A percentile compares a stretch with the other conserved stretches of the same genome.
Evolutionary conservation across 2,888 invertebrate species (phyloP).

Genomic region (Gastracanthus pulcherrimus): DNA sequence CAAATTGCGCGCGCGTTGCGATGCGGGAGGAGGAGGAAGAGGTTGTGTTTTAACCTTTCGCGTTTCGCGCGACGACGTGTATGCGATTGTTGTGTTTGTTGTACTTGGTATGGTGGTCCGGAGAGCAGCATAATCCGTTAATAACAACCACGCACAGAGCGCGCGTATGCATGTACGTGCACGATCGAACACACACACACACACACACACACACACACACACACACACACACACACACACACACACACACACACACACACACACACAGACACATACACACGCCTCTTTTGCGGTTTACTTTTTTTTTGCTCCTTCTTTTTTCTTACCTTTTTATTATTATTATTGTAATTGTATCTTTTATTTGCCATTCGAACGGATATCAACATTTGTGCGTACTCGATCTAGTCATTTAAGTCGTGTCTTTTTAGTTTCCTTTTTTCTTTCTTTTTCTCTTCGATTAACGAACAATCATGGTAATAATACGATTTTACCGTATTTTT

Average conservation of each 20-base stretch:
- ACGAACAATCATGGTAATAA: slow-evolving; percentile 36
- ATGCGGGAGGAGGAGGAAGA: background rate
- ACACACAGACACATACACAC: slow-evolving; percentile 36
- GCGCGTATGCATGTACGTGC: slow-evolving; percentile 44
- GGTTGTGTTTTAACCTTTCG: slow-evolving; percentile 40
- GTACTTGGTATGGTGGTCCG: slow-evolving; percentile 71
- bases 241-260: slow-evolving; percentile 48
- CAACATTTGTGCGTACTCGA: slow-evolving; percentile 63
- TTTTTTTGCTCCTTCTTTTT: slow-evolving; percentile 27
- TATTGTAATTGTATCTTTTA: slow-evolving; percentile 43
- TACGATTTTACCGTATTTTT: slow-evolving; percentile 8
- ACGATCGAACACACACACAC: slow-evolving; percentile 40
- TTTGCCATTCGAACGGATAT: slow-evolving; percentile 57
- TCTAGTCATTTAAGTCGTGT: slow-evolving; percentile 66
- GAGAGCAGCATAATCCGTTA: slow-evolving; percentile 75
- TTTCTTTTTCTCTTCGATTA: slow-evolving; percentile 44
- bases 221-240: too few species aligned
- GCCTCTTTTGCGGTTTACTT: slow-evolving; percentile 29
- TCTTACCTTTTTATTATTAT: slow-evolving; percentile 48
- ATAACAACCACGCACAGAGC: slow-evolving; percentile 62
- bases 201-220: slow-evolving; percentile 35
- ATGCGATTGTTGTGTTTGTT: slow-evolving; percentile 70
- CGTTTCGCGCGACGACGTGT: too few species aligned
- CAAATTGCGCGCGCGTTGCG: background rate
- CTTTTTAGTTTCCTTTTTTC: slow-evolving; percentile 47